These are phyloP conservation scores for Colistium nudipinnis DNA, from an alignment of 2,113 vertebrate genomes.

Conservation along the genomic window DNA sequence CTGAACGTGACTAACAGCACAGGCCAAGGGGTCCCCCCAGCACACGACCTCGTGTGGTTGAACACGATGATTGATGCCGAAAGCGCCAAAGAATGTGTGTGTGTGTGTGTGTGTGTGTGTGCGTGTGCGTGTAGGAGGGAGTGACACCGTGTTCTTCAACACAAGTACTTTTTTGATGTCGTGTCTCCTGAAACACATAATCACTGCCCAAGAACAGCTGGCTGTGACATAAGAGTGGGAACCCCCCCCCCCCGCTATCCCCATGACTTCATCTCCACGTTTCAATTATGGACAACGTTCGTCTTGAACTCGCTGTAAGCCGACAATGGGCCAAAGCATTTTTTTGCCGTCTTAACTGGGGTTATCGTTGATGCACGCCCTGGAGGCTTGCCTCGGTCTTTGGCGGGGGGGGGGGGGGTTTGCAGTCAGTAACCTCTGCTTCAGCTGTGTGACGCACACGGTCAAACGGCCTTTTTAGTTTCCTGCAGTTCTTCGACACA, in stretches of 20 bases:
- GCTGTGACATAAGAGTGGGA: constrained; percentile 66
- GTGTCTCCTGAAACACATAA: constrained; percentile 44
- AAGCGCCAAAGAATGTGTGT: constrained; percentile 20
- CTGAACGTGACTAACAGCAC: constrained; percentile 26
- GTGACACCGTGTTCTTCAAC: constrained; percentile 28
- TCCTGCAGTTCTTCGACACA: constrained; percentile 7
- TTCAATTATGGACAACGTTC: constrained; percentile 51
- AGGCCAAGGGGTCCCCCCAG: constrained; percentile 10
- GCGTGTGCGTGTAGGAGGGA: neutral
- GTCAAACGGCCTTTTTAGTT: neutral
- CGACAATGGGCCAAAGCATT: constrained; percentile 28
- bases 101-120: neutral
- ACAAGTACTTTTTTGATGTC: constrained; percentile 12
- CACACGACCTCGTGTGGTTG: constrained; percentile 11
- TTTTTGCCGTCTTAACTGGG: constrained; percentile 30
- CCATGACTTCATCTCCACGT: constrained; percentile 56
- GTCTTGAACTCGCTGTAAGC: constrained; percentile 41
- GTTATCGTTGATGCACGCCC: constrained; percentile 20
- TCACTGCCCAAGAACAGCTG: constrained; percentile 59
- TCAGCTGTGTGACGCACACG: constrained; percentile 18
- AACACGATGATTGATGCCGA: constrained; percentile 46
- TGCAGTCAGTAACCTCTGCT: constrained; percentile 28
- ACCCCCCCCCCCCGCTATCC: constrained; percentile 24
- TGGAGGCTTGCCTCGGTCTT: constrained; percentile 14
- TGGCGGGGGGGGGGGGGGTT: too few relatives aligned